phyloP scores from a whole-genome alignment of 1,140 invertebrate species.

The Scylla paramamosain region DNA sequence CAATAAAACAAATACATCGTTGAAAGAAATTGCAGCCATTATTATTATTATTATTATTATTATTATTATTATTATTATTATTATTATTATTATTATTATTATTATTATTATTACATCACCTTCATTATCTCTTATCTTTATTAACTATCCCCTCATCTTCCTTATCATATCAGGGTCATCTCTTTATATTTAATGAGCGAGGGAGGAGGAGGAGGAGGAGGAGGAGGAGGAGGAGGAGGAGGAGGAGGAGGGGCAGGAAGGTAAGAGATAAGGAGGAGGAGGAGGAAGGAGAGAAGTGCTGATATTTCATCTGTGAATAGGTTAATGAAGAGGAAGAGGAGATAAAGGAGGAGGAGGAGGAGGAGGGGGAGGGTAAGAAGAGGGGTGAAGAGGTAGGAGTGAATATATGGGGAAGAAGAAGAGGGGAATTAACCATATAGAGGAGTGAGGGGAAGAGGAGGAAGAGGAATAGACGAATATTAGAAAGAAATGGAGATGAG shows the following conservation, averaged over 20 bases:
- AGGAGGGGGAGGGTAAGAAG: background rate
- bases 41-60: constrained; percentile 14
- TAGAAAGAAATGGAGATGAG: background rate
- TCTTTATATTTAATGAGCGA: too few species aligned
- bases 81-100: constrained; percentile 29
- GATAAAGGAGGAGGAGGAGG: background rate
- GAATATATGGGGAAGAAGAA: too few species aligned
- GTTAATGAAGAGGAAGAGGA: background rate
- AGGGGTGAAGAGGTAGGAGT: background rate
- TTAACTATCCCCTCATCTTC: too few species aligned
- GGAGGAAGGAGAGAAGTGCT: background rate
- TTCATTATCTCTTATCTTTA: too few species aligned
- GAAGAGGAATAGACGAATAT: background rate
- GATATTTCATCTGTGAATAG: background rate
- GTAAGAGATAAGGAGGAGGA: background rate
- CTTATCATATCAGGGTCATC: too few species aligned
- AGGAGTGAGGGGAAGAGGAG: background rate
- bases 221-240: constrained; percentile 9
- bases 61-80: constrained; percentile 32
- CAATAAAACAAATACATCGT: background rate
- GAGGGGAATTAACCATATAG: background rate
- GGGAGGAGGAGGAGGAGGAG: background rate
- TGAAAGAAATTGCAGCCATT: background rate
- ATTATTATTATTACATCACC: background rate
- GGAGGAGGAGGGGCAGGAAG: background rate